phyloP scores from a whole-genome alignment of 1,140 invertebrate genomes.

The Pteromalus puparum region DNA sequence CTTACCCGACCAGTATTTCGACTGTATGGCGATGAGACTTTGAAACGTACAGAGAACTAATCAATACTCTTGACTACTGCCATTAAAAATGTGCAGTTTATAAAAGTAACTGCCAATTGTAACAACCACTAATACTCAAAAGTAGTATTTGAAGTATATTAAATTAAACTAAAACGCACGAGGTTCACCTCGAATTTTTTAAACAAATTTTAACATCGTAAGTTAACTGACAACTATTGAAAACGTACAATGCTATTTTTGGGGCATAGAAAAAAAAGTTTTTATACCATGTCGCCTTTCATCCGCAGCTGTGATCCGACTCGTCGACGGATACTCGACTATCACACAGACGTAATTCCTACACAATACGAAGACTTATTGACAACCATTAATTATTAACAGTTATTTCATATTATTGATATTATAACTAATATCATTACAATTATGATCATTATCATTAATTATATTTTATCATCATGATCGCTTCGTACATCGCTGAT shows the following conservation, averaged over 20 bases:
- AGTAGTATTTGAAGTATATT: conserved; percentile 29
- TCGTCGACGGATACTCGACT: conserved; percentile 30
- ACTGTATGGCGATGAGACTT: conserved; percentile 25
- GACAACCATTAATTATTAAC: conserved; percentile 44
- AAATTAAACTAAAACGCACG: background rate
- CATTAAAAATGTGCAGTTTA: conserved; percentile 22
- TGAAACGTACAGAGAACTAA: background rate
- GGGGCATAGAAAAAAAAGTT: conserved; percentile 14
- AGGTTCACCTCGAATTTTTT: conserved; percentile 26
- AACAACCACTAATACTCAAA: conserved; percentile 15
- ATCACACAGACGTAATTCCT: conserved; percentile 25
- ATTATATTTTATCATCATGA: conserved; percentile 31
- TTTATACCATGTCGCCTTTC: conserved; percentile 37
- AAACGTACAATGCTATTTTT: conserved; percentile 31
- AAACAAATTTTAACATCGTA: conserved; percentile 1
- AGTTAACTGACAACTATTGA: background rate
- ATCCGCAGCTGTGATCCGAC: conserved; percentile 53
- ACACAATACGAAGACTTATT: conserved; percentile 43
- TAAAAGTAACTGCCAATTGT: conserved; percentile 49
- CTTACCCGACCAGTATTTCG: conserved; percentile 52
- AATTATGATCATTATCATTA: conserved; percentile 37
- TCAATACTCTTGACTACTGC: conserved; percentile 14
- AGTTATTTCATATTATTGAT: conserved; percentile 39
- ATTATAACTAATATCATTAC: conserved; percentile 42
- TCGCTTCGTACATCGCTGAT: conserved; percentile 44